These are phyloP conservation scores for Tetrao urogallus DNA, from an alignment of 2,113 vertebrate species.

Conservation along the genomic window DNA sequence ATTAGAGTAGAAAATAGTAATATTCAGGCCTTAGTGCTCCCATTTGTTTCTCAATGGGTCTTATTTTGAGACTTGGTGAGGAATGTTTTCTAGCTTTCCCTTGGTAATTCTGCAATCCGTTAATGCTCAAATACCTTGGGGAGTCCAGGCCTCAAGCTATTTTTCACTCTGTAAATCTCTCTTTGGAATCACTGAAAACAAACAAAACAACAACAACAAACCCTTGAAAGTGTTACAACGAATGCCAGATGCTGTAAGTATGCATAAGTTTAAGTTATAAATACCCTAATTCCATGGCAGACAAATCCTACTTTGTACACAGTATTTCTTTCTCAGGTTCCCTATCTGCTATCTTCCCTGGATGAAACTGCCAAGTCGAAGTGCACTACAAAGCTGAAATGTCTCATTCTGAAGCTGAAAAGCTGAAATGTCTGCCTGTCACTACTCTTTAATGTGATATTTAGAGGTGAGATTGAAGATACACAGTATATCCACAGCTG, in stretches of 20 bases:
- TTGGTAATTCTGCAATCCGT: conserved; percentile 40
- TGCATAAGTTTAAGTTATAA: neutral
- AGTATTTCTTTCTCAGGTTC: neutral
- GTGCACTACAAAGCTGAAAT: neutral
- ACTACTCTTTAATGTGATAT: neutral
- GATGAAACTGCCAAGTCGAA: neutral
- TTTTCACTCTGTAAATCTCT: neutral
- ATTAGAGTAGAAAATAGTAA: conserved; percentile 35
- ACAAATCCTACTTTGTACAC: neutral
- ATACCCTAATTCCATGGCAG: neutral
- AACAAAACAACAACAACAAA: neutral
- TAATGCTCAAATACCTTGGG: conserved; percentile 7
- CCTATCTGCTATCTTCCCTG: neutral
- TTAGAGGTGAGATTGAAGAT: neutral
- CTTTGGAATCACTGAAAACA: neutral
- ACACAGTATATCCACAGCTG: neutral
- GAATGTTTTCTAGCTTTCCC: conserved; percentile 29
- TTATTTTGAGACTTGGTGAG: conserved; percentile 47
- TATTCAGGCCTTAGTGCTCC: conserved; percentile 9
- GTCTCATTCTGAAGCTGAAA: too few species aligned
- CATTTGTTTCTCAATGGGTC: conserved; percentile 41
- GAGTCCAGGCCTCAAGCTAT: neutral
- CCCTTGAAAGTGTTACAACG: neutral
- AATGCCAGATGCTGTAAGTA: neutral
- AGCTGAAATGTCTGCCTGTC: neutral